Evolutionary conservation across 2,113 vertebrate species (phyloP).

Genomic region (Neolamprologus variostigma): DNA sequence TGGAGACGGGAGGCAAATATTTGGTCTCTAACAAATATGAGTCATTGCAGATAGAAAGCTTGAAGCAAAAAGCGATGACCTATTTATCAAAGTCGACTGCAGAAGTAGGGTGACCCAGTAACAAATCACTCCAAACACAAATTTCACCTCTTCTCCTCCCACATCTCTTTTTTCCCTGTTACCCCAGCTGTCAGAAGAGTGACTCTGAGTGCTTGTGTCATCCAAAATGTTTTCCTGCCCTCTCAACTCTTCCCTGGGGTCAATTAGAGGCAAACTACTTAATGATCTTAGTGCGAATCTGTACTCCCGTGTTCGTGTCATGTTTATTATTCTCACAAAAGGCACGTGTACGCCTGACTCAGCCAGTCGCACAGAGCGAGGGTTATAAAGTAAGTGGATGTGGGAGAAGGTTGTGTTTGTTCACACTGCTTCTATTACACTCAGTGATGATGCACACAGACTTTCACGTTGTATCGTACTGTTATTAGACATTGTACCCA

Average conservation of each 20-base stretch:
- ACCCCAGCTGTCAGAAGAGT: background rate
- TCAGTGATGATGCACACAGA: background rate
- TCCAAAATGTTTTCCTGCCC: background rate
- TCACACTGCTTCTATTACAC: background rate
- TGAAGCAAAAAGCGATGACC: constrained; percentile 38
- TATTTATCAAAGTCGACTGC: constrained; percentile 34
- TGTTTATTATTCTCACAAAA: constrained; percentile 15
- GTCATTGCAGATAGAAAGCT: constrained; percentile 25
- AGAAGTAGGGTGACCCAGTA: constrained; percentile 20
- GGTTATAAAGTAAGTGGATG: background rate
- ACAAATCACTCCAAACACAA: background rate
- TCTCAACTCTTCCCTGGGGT: background rate
- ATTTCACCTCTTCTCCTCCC: constrained; percentile 1
- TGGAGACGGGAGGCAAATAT: constrained; percentile 6
- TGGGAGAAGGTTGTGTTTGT: background rate
- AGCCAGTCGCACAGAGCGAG: background rate
- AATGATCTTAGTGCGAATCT: constrained; percentile 2
- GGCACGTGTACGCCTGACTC: background rate
- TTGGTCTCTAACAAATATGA: constrained; percentile 34
- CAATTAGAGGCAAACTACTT: background rate
- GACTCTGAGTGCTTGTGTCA: background rate
- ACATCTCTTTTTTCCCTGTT: background rate
- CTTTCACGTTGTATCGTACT: background rate
- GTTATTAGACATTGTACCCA: background rate
- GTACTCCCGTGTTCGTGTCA: background rate